Conservation (phyloP, 2,797 vertebrate species). For the Acanthopagrus latus region DNA sequence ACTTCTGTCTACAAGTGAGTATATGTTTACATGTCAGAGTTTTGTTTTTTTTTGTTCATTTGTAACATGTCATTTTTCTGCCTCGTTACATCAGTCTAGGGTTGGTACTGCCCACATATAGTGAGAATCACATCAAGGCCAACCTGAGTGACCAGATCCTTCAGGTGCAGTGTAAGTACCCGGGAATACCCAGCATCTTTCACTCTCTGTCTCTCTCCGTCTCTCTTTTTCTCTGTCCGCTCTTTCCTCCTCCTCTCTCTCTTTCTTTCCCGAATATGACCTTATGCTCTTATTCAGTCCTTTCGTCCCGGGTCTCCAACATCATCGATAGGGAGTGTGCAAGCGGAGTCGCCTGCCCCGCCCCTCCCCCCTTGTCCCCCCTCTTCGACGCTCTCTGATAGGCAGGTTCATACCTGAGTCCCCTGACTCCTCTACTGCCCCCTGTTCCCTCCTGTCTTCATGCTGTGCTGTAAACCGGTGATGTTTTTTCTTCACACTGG, state of each 20-base stretch:
- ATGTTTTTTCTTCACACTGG: constrained; percentile 87
- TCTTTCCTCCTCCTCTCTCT: constrained; percentile 21
- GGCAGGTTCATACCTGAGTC: constrained; percentile 74
- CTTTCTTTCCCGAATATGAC: constrained; percentile 59
- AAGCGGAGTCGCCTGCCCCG: constrained; percentile 54
- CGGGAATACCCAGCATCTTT: constrained; percentile 68
- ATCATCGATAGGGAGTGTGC: constrained; percentile 62
- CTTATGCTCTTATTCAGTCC: constrained; percentile 65
- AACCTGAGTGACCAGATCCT: constrained; percentile 99
- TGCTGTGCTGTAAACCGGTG: constrained; percentile 88
- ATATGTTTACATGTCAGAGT: not conserved
- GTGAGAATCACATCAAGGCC: constrained; percentile 97
- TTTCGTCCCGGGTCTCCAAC: constrained; percentile 64
- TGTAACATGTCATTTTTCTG: constrained; percentile 44
- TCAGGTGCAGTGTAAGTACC: constrained; percentile 99
- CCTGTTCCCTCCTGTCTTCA: constrained; percentile 84
- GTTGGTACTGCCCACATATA: constrained; percentile 96
- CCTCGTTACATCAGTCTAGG: constrained; percentile 88
- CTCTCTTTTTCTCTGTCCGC: constrained; percentile 30
- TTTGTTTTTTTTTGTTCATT: not conserved
- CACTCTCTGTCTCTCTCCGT: constrained; percentile 55
- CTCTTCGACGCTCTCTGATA: constrained; percentile 61
- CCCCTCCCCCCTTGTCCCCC: constrained; percentile 9
- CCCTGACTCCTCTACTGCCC: constrained; percentile 73
- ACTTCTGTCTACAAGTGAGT: not conserved